Percentiles rank a stretch among this genome's conserved stretches.
Evolutionary conservation across 1,140 invertebrate genomes (phyloP).

Genomic region (Lepidurus packardi): DNA sequence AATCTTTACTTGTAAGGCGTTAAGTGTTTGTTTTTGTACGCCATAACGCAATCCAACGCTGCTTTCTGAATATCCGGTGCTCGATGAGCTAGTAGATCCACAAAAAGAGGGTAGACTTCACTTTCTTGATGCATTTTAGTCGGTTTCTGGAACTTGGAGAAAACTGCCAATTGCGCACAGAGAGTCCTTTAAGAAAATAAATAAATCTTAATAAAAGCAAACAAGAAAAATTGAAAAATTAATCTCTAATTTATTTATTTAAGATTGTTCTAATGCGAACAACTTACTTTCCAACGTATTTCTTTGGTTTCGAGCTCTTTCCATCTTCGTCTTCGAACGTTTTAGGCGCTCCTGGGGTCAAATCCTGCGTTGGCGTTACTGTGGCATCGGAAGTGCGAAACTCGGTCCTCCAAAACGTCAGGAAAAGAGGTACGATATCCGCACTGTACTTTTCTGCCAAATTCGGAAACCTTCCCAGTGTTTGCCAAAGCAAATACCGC

Average conservation of each 20-base stretch:
- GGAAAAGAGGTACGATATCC: slow-evolving; percentile 67
- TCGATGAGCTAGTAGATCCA: slow-evolving; percentile 70
- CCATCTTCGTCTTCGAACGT: slow-evolving; percentile 31
- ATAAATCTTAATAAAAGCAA: neutral
- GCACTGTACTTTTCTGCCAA: slow-evolving; percentile 70
- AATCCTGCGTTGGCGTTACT: slow-evolving; percentile 42
- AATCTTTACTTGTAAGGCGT: slow-evolving; percentile 58
- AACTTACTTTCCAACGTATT: slow-evolving; percentile 13
- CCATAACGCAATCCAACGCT: slow-evolving; percentile 74
- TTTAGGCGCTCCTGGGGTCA: slow-evolving; percentile 31
- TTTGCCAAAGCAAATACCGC: slow-evolving; percentile 70
- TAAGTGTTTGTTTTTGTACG: slow-evolving; percentile 72
- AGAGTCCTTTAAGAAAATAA: slow-evolving; percentile 47
- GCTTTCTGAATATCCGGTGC: slow-evolving; percentile 72
- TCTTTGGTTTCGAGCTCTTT: slow-evolving; percentile 1
- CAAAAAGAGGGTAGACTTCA: slow-evolving; percentile 65
- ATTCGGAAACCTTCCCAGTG: slow-evolving; percentile 63
- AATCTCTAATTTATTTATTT: neutral
- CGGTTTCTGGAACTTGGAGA: slow-evolving; percentile 74
- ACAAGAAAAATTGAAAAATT: no score
- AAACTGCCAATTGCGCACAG: slow-evolving; percentile 65
- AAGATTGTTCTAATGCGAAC: neutral
- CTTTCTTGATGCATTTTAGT: slow-evolving; percentile 67
- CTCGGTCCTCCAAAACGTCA: slow-evolving; percentile 63
- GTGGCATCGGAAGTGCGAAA: slow-evolving; percentile 37